Base-by-base conservation (phyloP, 2,888 invertebrate genomes). In the Luperina nickerlii region DNA sequence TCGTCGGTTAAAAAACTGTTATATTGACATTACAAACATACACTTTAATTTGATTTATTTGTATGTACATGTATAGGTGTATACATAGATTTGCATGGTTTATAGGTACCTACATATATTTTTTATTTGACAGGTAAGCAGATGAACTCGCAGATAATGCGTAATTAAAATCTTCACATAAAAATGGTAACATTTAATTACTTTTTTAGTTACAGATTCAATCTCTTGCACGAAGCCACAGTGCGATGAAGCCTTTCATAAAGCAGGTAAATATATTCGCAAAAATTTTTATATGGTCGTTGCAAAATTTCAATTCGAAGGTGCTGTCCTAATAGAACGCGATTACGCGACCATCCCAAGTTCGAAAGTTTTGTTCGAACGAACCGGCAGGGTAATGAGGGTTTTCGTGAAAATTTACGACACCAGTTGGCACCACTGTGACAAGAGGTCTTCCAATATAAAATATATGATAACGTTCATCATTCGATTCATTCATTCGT, bases 231-330 rank as follows among this genome's bases (percentile, higher is more conserved):
- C 90, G 91, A 87, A 89, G 89, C 81, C 82, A 67, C 66, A 77
- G 78, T 81, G 90, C 87, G 71, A 96, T 96, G 96, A 94, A 94
- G 88, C 93, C 96, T 54, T 95, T 96, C 85, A 87, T 95, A 85
- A 96, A 96, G 88, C 96, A 96, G 95, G 96, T 94, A 88, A 84
- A 68, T 76, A 77, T 38, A 0, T 27, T 24, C 18, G 27, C 1
- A 27, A 38, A n/a, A 24, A 2, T 7, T n/a, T 2, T 76, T 24
- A n/a, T 7, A 27, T 7, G 6, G 27, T 24, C n/a, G 24, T n/a
- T 48, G 48, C 0, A 27, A 63, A 42, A 78, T 13, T 13, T 1
- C 3, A 42, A 77, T 42, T 75, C 13, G 45, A 5, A 13, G 18
- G 13, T 13, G 7, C 1, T 24, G 5, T 13, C 7, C 27, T 48